Conservation (phyloP, 1,140 invertebrate species). For the Archegozetes longisetosus region DNA sequence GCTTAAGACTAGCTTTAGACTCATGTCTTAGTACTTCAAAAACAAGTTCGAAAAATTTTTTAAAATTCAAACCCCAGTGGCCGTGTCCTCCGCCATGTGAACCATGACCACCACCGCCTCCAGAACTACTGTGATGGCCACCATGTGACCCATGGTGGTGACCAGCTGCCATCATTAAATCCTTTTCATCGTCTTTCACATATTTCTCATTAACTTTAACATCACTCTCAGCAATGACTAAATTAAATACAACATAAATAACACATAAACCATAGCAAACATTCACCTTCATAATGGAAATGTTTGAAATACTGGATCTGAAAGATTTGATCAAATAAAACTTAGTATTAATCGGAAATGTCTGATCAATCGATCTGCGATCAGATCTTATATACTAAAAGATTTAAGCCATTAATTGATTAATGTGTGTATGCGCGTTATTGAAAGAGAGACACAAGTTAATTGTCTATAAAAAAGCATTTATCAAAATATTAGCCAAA, state of each 20-base stretch:
- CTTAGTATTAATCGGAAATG: no score
- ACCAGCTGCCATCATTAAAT: not conserved
- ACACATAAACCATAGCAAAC: not conserved
- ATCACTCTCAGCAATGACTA: not conserved
- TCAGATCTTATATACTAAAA: no score
- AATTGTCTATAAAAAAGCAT: no score
- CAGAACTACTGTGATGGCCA: not conserved
- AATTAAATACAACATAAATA: not conserved
- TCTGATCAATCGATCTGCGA: no score
- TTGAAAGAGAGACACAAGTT: no score
- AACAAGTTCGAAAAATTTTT: not conserved
- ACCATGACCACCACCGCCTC: not conserved
- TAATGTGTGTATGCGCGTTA: no score
- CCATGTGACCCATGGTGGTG: no score
- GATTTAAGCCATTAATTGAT: no score
- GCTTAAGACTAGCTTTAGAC: not conserved
- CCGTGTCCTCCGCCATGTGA: not conserved
- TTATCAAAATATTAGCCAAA: no score
- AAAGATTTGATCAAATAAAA: not conserved
- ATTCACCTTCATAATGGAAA: not conserved
- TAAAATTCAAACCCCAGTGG: not conserved
- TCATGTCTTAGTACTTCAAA: not conserved
- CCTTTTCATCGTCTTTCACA: not conserved
- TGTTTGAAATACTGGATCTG: not conserved
- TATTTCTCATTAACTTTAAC: not conserved